A percentile compares a stretch with the other conserved stretches of the same genome.
phyloP scores from a whole-genome alignment of 1,140 invertebrate genomes.

The Eurytemora carolleeae region DNA sequence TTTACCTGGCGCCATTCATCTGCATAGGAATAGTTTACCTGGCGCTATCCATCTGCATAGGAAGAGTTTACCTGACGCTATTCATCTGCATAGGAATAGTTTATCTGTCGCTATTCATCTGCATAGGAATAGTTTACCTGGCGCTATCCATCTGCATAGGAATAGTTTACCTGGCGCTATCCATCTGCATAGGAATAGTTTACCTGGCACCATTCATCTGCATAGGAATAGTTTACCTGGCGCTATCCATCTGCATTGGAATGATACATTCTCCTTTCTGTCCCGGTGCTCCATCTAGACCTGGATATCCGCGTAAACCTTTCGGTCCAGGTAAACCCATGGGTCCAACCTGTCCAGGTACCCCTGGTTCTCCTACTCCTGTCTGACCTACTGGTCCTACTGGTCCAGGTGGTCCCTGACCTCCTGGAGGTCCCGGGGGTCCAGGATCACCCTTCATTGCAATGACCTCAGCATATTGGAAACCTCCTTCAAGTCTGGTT shows the following conservation, averaged over 20 bases:
- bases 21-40: too few species aligned
- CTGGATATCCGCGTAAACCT: constrained; percentile 16
- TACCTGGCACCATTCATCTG: too few species aligned
- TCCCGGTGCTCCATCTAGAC: constrained; percentile 8
- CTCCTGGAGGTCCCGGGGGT: constrained; percentile 22
- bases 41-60: too few species aligned
- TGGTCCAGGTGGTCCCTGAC: constrained; percentile 21
- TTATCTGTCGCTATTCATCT: too few species aligned
- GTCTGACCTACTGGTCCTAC: constrained; percentile 19
- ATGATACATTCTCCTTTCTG: constrained; percentile 37
- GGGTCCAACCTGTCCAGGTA: background rate
- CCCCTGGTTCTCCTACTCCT: constrained; percentile 12
- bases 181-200: too few species aligned
- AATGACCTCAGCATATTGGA: constrained; percentile 13
- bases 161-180: background rate
- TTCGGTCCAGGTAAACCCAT: constrained; percentile 15
- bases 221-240: background rate
- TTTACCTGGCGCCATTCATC: too few species aligned
- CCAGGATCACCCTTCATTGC: constrained; percentile 23
- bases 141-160: too few species aligned
- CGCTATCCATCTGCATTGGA: background rate
- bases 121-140: too few species aligned
- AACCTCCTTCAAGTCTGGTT: background rate
- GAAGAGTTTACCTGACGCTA: too few species aligned
- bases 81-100: too few species aligned